These are phyloP conservation scores for Ooceraea biroi DNA, from an alignment of 1,140 invertebrate species.

Conservation along the genomic window DNA sequence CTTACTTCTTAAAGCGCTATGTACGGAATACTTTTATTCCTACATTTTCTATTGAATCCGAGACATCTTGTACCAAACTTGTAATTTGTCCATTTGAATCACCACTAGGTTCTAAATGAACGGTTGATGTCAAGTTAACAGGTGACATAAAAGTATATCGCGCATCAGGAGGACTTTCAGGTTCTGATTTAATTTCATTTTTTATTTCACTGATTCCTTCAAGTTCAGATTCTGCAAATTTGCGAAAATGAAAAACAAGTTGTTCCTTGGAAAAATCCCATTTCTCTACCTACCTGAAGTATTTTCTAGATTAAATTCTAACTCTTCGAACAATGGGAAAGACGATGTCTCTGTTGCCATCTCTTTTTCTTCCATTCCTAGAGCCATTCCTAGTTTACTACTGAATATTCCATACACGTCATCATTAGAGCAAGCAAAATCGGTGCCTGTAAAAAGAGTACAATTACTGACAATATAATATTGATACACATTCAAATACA, in stretches of 20 bases:
- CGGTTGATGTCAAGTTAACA: slow-evolving; percentile 63
- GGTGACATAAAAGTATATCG: slow-evolving; percentile 78
- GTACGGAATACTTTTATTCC: slow-evolving; percentile 29
- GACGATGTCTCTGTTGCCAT: slow-evolving; percentile 67
- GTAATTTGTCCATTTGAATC: slow-evolving; percentile 73
- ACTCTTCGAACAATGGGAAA: slow-evolving; percentile 63
- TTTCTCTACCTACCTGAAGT: slow-evolving; percentile 43
- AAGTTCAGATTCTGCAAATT: slow-evolving; percentile 7
- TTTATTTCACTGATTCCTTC: slow-evolving; percentile 16
- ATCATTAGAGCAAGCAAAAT: slow-evolving; percentile 62
- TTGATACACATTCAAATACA: too few relatives aligned
- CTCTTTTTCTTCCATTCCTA: slow-evolving; percentile 70
- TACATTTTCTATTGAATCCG: slow-evolving; percentile 18
- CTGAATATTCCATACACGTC: slow-evolving; percentile 80
- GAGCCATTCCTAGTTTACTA: slow-evolving; percentile 79
- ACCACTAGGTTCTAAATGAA: slow-evolving; percentile 78
- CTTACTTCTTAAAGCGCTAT: too few relatives aligned
- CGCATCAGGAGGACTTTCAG: slow-evolving; percentile 70
- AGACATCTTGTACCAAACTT: background rate
- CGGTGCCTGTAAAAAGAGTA: too few relatives aligned
- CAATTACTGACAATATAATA: too few relatives aligned
- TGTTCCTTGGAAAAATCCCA: slow-evolving; percentile 11
- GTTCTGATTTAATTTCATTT: slow-evolving; percentile 75
- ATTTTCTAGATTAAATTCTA: slow-evolving; percentile 57
- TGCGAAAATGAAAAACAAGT: background rate